phyloP scores from a whole-genome alignment of 2,113 vertebrate species.

The Pica pica region DNA sequence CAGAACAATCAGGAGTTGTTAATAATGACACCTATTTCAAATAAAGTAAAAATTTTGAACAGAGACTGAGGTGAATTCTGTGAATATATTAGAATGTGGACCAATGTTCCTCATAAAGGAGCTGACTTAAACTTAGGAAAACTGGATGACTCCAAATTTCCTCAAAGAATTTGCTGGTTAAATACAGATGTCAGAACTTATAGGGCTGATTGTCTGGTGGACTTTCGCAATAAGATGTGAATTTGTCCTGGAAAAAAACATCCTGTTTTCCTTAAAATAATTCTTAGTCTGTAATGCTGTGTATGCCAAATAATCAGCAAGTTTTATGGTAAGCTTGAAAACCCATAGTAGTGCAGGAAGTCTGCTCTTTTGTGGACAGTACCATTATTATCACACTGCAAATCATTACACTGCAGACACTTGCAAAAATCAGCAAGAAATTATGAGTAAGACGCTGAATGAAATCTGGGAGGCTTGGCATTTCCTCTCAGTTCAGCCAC shows the following conservation, averaged over 20 bases:
- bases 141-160: not conserved
- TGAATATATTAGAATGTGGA: not conserved
- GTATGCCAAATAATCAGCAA: not conserved
- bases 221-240: not conserved
- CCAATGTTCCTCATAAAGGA: not conserved
- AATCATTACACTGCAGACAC: not conserved
- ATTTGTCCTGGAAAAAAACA: not conserved
- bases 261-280: not conserved
- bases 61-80: not conserved
- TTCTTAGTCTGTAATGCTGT: not conserved
- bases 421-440: constrained; percentile 29
- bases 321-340: constrained; percentile 20
- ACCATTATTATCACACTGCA: not conserved
- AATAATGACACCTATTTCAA: not conserved
- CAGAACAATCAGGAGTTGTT: not conserved
- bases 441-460: not conserved
- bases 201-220: not conserved
- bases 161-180: not conserved
- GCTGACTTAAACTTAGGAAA: not conserved
- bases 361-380: not conserved
- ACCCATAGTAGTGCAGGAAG: not conserved
- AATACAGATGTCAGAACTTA: not conserved
- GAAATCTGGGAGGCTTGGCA: constrained; percentile 6
- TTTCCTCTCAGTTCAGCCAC: not conserved
- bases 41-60: not conserved